Conservation (phyloP, 2,113 vertebrate species). For the Bostrychus sinensis region DNA sequence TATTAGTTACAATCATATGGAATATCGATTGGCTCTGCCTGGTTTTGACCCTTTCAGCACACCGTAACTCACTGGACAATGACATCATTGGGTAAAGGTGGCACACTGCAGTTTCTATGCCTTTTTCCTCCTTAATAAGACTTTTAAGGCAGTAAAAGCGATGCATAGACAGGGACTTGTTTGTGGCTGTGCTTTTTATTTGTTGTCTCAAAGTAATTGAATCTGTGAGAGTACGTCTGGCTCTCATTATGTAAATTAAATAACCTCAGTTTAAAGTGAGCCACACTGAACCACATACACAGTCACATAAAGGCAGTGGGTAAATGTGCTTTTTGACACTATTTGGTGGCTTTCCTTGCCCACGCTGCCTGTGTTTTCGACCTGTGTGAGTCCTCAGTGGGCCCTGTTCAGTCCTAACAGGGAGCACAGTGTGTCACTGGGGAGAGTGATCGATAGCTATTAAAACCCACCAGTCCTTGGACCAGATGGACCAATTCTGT, state of each 20-base stretch:
- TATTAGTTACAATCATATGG: conserved; percentile 63
- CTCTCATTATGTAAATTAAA: conserved; percentile 78
- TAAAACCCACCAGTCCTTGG: conserved; percentile 66
- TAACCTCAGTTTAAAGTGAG: conserved; percentile 70
- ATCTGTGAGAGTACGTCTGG: conserved; percentile 71
- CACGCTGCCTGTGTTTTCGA: conserved; percentile 28
- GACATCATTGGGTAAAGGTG: conserved; percentile 62
- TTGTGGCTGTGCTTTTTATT: conserved; percentile 63
- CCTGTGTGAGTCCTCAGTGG: conserved; percentile 59
- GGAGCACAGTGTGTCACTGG: conserved; percentile 67
- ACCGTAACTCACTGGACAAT: conserved; percentile 65
- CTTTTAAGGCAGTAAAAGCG: conserved; percentile 18
- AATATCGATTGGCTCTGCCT: conserved; percentile 67
- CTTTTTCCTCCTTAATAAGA: conserved; percentile 31
- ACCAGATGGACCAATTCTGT: conserved; percentile 66
- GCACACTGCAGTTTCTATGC: conserved; percentile 31
- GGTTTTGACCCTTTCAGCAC: conserved; percentile 69
- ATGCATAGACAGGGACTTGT: conserved; percentile 44
- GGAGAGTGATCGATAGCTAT: conserved; percentile 79
- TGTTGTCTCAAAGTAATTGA: conserved; percentile 77
- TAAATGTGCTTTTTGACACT: conserved; percentile 56
- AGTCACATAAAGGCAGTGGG: conserved; percentile 22
- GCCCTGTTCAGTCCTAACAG: conserved; percentile 64
- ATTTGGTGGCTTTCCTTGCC: conserved; percentile 24
- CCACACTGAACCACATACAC: conserved; percentile 41